Evolutionary conservation across 1,140 invertebrate genomes (phyloP), one percentile per base, ranked within the genome.

Genomic region (Anastrepha obliqua): DNA sequence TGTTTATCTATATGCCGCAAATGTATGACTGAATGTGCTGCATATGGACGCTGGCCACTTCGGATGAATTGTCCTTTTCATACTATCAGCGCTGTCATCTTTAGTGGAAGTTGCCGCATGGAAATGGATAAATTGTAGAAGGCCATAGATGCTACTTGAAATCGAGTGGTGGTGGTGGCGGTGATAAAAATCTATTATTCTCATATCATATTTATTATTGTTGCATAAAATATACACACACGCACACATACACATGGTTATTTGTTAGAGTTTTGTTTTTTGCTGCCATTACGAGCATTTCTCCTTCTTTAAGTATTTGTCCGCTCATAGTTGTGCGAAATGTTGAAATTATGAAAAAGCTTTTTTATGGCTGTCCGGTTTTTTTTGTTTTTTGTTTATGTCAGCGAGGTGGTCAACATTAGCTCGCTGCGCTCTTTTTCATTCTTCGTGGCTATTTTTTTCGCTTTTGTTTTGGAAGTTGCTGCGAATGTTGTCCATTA

Each of bases 321-420:
- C 15, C 7, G 15, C 0, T 0, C 13, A 6, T 62, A 39, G 11
- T 62, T 62, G 51, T 60, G 11, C 81, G 58, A 20, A 55, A 85
- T 17, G 20, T 44, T 20, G 44, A 87, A 87, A 87, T 87, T 87
- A 87, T 87, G 86, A 87, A 87, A 87, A 87, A 87, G 86, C 86
- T 87, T 87, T 87, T 87, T 87, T 87, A 87, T 87, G 86, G 62
- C 20, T 29, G 64, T 51, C 64, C 59, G 62, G 58, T 86, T 62
- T 55, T 58, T 62, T 62, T 47, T 39, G 0, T 55, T 85, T 51
- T 85, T 85, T 44, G 13, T 85, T 87, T 60, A 67, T 55, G 44
- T 51, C 9, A 20, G 15, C 47, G 7, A 47, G 44, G 44, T 20
- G 74, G 74, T 55, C 74, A 81, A 13, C 17, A 58, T 58, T 51